Evolutionary conservation across 2,888 invertebrate genomes (phyloP).

Genomic region (Furcula furcula): DNA sequence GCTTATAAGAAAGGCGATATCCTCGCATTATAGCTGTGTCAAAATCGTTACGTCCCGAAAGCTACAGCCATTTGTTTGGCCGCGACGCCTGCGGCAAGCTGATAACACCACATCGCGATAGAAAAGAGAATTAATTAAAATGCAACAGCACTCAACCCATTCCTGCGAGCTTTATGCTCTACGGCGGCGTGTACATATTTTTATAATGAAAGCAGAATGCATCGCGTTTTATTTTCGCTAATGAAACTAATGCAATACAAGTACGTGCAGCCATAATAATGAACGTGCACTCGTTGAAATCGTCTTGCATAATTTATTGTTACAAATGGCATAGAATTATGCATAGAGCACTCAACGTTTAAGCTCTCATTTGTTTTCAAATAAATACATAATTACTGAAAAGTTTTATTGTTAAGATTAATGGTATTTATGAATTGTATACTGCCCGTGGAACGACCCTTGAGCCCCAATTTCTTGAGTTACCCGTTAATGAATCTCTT

Average conservation of each 20-base stretch:
- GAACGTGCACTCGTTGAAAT: conserved; percentile 15
- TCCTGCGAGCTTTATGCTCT: conserved; percentile 62
- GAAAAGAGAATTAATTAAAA: conserved; percentile 81
- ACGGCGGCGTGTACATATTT: conserved; percentile 43
- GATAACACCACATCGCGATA: conserved; percentile 77
- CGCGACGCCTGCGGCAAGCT: conserved; percentile 66
- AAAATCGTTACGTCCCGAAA: conserved; percentile 61
- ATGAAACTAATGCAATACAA: conserved; percentile 27
- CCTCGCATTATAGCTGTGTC: conserved; percentile 57
- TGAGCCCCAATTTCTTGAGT: conserved; percentile 40
- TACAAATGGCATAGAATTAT: conserved; percentile 17
- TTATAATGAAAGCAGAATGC: conserved; percentile 45
- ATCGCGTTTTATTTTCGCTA: conserved; percentile 35
- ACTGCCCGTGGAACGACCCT: conserved; percentile 22
- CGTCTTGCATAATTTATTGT: conserved; percentile 20
- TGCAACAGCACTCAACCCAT: conserved; percentile 76
- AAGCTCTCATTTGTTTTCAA: conserved; percentile 13
- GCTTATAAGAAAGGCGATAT: conserved; percentile 42
- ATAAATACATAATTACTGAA: background rate
- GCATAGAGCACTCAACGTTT: conserved; percentile 14
- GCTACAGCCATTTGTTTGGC: conserved; percentile 71
- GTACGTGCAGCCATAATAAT: conserved; percentile 16
- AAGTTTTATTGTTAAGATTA: background rate
- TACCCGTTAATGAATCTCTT: conserved; percentile 52
- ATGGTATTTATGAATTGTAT: background rate